Base-by-base conservation (phyloP, 92 coral and sea anemone species). In the Chrysogorgia sp. region DNA sequence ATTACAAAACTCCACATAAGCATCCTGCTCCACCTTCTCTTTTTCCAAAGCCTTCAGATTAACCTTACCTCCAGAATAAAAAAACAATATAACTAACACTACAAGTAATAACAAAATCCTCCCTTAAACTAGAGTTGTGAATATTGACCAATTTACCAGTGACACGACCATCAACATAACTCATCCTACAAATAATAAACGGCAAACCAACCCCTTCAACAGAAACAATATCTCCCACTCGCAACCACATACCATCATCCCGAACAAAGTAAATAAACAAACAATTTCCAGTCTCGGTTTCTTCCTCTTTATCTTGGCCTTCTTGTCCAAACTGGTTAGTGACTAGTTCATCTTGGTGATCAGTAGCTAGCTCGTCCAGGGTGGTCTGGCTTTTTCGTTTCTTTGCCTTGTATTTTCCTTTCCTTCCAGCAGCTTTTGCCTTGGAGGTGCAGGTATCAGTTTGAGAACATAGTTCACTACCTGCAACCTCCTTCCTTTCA, bases 231-330 rank as follows among this genome's bases (percentile, higher is more conserved):
- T 66, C 74, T 35, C 74, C 55, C 4, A 66, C 74, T 17, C 47
- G 41, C 20, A 66, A 66, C 52, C 29, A 66, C 74, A 66, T 33
- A 25, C 74, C 74, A 66, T 66, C 74, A 33, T 40, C 74, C 35
- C 74, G 74, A 37, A 66, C 10, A 26, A 21, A 63, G 45, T 6
- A 63, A 6, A 63, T 30, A 63, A 63, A 63, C 22, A 34, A 6
- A 33, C 70, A 63, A 3, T 63, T 52, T 17, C 26, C 26, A 17
- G 59, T 52, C 59, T 52, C 21, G 59, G 59, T 23, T 52, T 52
- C 22, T 3, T 52, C 59, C 22, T 17, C 59, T 52, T 23, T 52
- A 17, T 23, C 59, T 52, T 20, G 21, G 59, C 59, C 17, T 17
- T 23, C 21, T 17, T 52, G 43, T 37, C 43, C 43, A 37, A 37